A percentile compares a stretch with the other conserved stretches of the same genome.
phyloP scores from a whole-genome alignment of 2,113 vertebrate genomes.

The Eurypyga helias region DNA sequence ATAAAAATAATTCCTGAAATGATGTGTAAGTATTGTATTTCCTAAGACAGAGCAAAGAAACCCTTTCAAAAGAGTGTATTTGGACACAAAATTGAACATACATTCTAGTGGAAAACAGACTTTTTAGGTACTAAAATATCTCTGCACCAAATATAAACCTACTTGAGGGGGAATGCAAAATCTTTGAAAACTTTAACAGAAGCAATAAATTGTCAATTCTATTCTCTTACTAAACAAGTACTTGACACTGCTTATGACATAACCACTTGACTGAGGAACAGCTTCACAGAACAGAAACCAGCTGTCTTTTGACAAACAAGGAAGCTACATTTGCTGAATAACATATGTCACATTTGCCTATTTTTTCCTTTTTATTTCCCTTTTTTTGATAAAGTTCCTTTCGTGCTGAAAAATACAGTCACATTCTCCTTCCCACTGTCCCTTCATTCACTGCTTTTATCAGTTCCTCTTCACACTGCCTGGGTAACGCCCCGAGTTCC shows the following conservation, averaged over 20 bases:
- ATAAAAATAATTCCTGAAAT: background rate
- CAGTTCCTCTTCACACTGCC: background rate
- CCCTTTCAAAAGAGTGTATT: background rate
- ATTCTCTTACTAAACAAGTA: conserved; percentile 21
- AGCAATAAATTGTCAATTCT: background rate
- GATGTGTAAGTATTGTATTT: background rate
- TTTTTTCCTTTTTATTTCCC: background rate
- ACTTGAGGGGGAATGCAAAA: conserved; percentile 5
- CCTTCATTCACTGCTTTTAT: background rate
- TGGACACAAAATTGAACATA: background rate
- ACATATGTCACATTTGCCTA: background rate
- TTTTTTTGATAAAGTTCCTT: background rate
- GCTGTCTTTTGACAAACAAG: conserved; percentile 23
- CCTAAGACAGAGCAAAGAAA: background rate
- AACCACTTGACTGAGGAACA: background rate
- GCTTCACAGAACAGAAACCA: background rate
- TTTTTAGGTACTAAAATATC: background rate
- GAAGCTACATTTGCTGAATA: background rate
- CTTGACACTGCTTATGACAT: conserved; percentile 15
- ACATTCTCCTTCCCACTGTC: background rate
- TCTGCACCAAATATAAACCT: background rate
- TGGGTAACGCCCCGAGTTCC: background rate
- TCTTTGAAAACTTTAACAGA: background rate
- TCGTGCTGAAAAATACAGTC: background rate
- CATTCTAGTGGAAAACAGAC: background rate